These are phyloP conservation scores for Meganola albula DNA, from an alignment of 2,888 invertebrate species.

Conservation along the genomic window DNA sequence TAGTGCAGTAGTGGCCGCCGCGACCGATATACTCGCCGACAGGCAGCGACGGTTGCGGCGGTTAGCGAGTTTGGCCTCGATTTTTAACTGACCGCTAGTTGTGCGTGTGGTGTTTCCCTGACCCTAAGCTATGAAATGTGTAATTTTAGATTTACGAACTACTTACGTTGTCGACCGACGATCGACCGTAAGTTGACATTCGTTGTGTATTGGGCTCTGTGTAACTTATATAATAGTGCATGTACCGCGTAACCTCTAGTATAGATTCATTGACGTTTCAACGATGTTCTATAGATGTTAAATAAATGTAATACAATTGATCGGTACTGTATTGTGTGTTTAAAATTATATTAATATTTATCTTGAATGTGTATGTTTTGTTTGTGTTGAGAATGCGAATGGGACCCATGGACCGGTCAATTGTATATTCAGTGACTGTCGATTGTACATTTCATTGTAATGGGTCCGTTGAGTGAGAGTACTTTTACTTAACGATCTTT, in stretches of 20 bases:
- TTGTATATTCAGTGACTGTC: conserved; percentile 42
- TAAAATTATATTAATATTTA: conserved; percentile 18
- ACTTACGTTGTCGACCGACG: conserved; percentile 29
- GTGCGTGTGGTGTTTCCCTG: conserved; percentile 42
- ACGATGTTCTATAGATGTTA: conserved; percentile 41
- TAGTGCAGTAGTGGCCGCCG: neutral
- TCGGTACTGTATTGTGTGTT: conserved; percentile 35
- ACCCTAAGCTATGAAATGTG: conserved; percentile 74
- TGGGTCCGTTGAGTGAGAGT: conserved; percentile 47
- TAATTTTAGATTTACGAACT: conserved; percentile 50
- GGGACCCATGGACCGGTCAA: conserved; percentile 40
- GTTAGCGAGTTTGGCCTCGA: conserved; percentile 70
- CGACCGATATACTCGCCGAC: no score
- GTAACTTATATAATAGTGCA: conserved; percentile 46
- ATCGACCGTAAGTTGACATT: conserved; percentile 30
- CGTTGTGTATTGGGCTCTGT: conserved; percentile 41
- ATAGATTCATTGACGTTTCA: conserved; percentile 43
- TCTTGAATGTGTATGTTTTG: conserved; percentile 16
- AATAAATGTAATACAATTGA: conserved; percentile 47
- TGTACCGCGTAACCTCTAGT: conserved; percentile 43
- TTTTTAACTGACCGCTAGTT: conserved; percentile 55
- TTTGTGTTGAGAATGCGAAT: conserved; percentile 15
- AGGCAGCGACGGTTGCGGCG: conserved; percentile 49
- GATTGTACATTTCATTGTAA: conserved; percentile 74
- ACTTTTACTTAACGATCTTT: conserved; percentile 21